These are phyloP conservation scores for Brachionus asplanchnoidis DNA, from an alignment of 1,140 invertebrate genomes.

Conservation along the genomic window DNA sequence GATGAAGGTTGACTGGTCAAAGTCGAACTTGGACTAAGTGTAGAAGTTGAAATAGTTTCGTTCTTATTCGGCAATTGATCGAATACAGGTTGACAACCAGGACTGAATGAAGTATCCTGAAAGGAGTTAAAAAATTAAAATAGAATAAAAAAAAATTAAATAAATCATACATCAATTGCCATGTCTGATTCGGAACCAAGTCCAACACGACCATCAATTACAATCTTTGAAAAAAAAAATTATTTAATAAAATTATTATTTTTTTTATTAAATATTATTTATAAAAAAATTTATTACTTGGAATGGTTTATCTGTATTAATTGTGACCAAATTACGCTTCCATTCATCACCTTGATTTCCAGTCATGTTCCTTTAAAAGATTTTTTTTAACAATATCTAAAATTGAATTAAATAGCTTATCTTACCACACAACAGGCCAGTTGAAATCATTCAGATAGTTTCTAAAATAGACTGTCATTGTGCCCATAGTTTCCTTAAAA, in stretches of 20 bases:
- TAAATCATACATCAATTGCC: conserved; percentile 21
- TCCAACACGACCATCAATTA: conserved; percentile 18
- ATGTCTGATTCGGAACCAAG: conserved; percentile 19
- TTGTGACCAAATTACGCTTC: not conserved
- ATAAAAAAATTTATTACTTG: too few species aligned
- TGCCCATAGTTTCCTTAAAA: not conserved
- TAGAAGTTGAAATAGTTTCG: not conserved
- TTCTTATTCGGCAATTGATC: not conserved
- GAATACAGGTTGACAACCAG: not conserved
- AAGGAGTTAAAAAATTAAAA: not conserved
- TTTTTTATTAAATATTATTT: too few species aligned
- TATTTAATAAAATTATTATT: too few species aligned
- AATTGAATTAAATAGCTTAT: not conserved
- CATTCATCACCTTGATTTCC: conserved; percentile 32
- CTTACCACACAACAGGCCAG: not conserved
- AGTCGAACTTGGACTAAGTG: not conserved
- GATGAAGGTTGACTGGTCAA: not conserved
- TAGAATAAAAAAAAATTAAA: not conserved
- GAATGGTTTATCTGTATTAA: not conserved
- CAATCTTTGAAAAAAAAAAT: not conserved
- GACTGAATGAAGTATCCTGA: conserved; percentile 14
- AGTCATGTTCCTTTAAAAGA: not conserved
- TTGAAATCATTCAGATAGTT: not conserved
- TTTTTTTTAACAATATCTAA: not conserved
- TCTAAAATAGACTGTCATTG: not conserved